Evolutionary conservation across 2,888 invertebrate species (phyloP), one percentile per base, ranked within the genome.

Genomic region (Cecidostiba fungosa): DNA sequence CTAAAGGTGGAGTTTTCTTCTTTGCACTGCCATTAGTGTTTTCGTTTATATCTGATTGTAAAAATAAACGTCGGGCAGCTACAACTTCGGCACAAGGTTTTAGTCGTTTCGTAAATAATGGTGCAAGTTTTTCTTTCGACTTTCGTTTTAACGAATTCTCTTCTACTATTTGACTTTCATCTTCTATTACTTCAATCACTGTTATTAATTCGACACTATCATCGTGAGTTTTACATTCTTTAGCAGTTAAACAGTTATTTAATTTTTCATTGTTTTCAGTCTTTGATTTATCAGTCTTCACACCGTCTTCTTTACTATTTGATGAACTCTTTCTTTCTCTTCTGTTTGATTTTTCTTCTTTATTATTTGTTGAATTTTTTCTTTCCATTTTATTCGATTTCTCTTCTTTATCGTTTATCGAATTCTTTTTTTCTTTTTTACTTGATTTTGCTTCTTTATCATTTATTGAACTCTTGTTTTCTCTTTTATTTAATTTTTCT

Each of bases 41-140:
- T 39, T 96, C 95, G 14, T 96, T 96, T 8, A 96, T 94, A n/a
- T 96, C 96, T 87, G 97, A 96, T 88, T 95, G 95, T 59, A 97
- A 93, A 93, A 97, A 97, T 86, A 95, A 95, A 87, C 95, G 95
- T 89, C 95, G 95, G 6, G 97, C 97, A 91, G 95, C 95, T 72
- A 95, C 85, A 69, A 94, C 93, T 80, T 94, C 94, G 23, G 95
- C 94, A 93, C 96, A 95, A 23, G 94, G 90, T 91, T 94, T 95
- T 10, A 94, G 94, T 70, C 92, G 91, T 85, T 94, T 95, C 0
- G 94, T 91, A 92, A 97, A 97, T 73, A 97, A 94, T n/a, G 97
- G 97, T 0, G 97, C 97, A 23, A 94, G 91, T 87, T 92, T 93
- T 89, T 91, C 91, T 5, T 88, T 85, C 2, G 90, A 89, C 43